Percentiles rank a stretch among this genome's conserved stretches.
Evolutionary conservation across 2,888 invertebrate genomes (phyloP).

Genomic region (Cheilosia variabilis): DNA sequence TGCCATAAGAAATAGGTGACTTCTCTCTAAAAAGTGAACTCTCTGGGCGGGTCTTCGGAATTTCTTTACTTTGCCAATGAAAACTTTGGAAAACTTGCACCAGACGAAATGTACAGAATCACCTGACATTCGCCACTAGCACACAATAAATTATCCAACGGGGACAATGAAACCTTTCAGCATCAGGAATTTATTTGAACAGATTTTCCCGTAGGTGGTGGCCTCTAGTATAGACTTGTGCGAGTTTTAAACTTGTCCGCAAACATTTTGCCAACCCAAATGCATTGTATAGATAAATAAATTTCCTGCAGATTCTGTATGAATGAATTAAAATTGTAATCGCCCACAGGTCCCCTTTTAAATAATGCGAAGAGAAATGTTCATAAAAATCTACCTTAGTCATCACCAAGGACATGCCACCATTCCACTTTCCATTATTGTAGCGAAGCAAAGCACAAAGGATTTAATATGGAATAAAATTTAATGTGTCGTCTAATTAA

Average conservation of each 20-base stretch:
- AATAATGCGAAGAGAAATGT: too few relatives aligned
- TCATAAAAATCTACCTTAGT: too few relatives aligned
- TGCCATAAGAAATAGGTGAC: constrained; percentile 18
- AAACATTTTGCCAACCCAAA: background rate
- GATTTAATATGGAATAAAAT: constrained; percentile 58
- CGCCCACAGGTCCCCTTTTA: too few relatives aligned
- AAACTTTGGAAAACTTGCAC: constrained; percentile 56
- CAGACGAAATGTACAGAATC: constrained; percentile 37
- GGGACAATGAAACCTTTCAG: constrained; percentile 45
- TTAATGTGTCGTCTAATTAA: constrained; percentile 60
- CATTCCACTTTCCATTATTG: background rate
- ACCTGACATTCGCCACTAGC: constrained; percentile 48
- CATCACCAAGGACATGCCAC: too few relatives aligned
- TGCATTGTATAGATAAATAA: background rate
- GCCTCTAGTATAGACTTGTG: constrained; percentile 7
- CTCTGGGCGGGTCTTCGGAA: constrained; percentile 40
- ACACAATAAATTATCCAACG: constrained; percentile 52
- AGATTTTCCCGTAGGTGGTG: constrained; percentile 18
- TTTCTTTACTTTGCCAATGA: constrained; percentile 51
- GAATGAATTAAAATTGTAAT: too few relatives aligned
- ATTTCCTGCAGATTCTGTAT: background rate
- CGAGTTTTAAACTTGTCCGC: constrained; percentile 24
- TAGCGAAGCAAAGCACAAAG: constrained; percentile 34
- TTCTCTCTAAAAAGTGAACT: constrained; percentile 13
- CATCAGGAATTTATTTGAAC: constrained; percentile 39